A percentile compares a stretch with the other conserved stretches of the same genome.
Conservation (phyloP, 23 tunicate genomes). For the Corella eumyota region DNA sequence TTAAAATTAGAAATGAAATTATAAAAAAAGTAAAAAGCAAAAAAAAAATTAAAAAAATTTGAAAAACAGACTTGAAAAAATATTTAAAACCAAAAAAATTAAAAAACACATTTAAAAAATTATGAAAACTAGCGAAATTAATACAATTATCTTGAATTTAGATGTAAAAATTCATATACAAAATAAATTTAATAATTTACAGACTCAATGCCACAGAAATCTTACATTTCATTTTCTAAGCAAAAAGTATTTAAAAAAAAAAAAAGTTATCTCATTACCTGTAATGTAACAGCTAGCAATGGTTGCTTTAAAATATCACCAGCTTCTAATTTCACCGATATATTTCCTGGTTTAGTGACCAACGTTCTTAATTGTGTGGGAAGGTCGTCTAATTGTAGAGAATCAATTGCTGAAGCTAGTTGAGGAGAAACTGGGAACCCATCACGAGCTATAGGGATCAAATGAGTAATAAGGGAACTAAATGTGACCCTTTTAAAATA, state of each 20-base stretch:
- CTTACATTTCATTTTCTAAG: neutral
- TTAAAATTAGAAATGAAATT: no score
- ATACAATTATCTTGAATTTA: no score
- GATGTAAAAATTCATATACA: no score
- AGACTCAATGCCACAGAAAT: neutral
- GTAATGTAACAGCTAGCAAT: slow-evolving; percentile 28
- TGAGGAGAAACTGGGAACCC: slow-evolving; percentile 36
- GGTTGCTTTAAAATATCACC: slow-evolving; percentile 47
- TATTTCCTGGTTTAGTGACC: slow-evolving; percentile 16
- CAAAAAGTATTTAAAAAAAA: neutral
- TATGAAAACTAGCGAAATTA: no score
- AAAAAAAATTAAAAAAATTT: no score
- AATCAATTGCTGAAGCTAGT: slow-evolving; percentile 36
- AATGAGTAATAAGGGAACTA: no score
- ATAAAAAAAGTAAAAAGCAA: no score
- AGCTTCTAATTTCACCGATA: slow-evolving; percentile 6
- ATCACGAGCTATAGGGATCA: slow-evolving; percentile 17
- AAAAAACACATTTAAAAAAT: no score
- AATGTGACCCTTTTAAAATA: no score
- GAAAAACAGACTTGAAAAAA: no score
- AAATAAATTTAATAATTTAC: neutral
- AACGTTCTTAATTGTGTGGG: slow-evolving; percentile 13
- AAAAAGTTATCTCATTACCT: slow-evolving; percentile 13
- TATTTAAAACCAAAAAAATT: no score
- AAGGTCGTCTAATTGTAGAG: slow-evolving; percentile 2